Evolutionary conservation across 2,797 vertebrate genomes (phyloP), one percentile per base, ranked within the genome.

Genomic region (Sebastes jordani): DNA sequence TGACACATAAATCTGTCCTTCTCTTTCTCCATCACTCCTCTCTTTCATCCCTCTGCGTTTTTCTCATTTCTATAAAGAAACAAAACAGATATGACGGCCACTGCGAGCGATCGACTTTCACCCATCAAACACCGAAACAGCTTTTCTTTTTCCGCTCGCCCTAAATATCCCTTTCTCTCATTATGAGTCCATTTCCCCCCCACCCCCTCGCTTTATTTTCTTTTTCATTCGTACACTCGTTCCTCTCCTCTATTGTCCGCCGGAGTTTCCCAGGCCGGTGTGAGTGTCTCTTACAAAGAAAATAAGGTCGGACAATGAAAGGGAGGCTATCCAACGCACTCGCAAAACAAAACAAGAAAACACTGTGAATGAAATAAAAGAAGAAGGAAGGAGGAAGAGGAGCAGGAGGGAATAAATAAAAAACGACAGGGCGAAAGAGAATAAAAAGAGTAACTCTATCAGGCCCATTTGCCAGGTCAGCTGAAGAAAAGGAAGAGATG

Each of bases 221-320:
- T 78, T 71, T 84, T 91, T 87, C 81, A 54, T 73, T 67, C 27
- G 22, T 61, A 63, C 82, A 36, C 67, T 86, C 60, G 11, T 84
- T 81, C 68, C 66, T 78, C 71, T 23, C 65, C 77, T 76, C 90
- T 30, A 82, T 94, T 94, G 92, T 94, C 74, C 20, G 18, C 29
- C 11, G 16, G 69, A 83, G 84, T 82, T 93, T 93, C 92, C 92
- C 93, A 93, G 91, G 91, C 87, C n/a, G 66, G 61, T 80, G 84
- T 87, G 82, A 92, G 87, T 90, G 89, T 92, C 86, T 83, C 85
- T 85, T 83, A 91, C 92, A 93, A 87, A 87, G 84, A 74, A 93
- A 93, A 91, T 56, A 83, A 86, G 91, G 91, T 87, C 91, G 84
- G 34, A 92, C 88, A 88, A 90, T 76, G 81, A 90, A 82, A 82